Base-by-base conservation (phyloP, 2,888 invertebrate species). In the Acrocyrtus sp. region DNA sequence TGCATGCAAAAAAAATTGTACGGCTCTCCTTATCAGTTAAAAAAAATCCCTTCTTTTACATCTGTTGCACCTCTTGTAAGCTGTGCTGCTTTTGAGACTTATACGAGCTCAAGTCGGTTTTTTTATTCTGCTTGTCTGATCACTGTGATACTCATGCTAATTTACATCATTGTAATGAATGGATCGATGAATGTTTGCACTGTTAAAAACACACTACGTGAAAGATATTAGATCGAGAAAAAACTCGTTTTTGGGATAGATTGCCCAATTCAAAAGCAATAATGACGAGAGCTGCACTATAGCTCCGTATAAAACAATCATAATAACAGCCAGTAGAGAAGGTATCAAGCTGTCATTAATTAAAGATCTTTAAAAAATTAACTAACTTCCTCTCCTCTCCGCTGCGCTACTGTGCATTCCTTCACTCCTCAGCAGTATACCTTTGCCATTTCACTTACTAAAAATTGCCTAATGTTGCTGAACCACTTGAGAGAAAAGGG, bases 331-430 rank as follows among this genome's bases (percentile, higher is more conserved):
- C 53, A 54, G 57, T n/a, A n/a, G 43, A 43, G 54, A 51, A 51
- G 57, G 48, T 51, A 68, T 47, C 60, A 51, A 68, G 68, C 54
- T 68, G 68, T 68, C 68, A 68, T 68, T 68, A 68, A 68, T 68
- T 60, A 60, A 68, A 61, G 34, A 54, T 61, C n/a, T n/a, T n/a
- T n/a, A n/a, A n/a, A 68, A 68, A 68, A 68, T 68, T 68, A 60
- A 68, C 68, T 68, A 60, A 60, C 68, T 68, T 47, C 61, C 68
- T 47, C 45, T 68, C 47, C 41, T 65, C 61, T 58, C 66, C 19
- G 68, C 68, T 68, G 61, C 68, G 60, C 60, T 61, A 68, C n/a
- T n/a, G n/a, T n/a, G n/a, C n/a, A n/a, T n/a, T n/a, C n/a, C n/a
- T n/a, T n/a, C n/a, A n/a, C n/a, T n/a, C n/a, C n/a, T n/a, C n/a